phyloP scores from a whole-genome alignment of 2,113 vertebrate genomes.

The Malurus melanocephalus region DNA sequence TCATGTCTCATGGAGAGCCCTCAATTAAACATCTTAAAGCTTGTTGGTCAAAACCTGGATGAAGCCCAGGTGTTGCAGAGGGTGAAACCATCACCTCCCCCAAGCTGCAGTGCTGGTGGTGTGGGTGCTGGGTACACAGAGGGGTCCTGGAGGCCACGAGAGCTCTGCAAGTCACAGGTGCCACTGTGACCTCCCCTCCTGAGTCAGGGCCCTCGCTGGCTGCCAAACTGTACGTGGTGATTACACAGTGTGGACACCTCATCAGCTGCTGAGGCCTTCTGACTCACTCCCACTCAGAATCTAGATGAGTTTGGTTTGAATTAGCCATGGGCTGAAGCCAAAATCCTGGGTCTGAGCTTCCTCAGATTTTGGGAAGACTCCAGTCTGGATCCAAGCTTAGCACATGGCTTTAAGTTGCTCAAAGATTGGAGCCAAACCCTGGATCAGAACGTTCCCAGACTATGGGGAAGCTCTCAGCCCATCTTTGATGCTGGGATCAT shows the following conservation, averaged over 20 bases:
- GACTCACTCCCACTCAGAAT: slow-evolving; percentile 43
- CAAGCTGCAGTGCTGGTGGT: fast-evolving
- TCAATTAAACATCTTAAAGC: fast-evolving
- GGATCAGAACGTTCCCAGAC: slow-evolving; percentile 12
- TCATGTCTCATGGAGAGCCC: background rate
- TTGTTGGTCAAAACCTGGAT: background rate
- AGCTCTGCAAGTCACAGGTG: background rate
- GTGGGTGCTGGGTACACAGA: background rate
- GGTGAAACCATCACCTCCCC: background rate
- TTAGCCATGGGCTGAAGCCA: slow-evolving; percentile 27
- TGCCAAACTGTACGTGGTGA: background rate
- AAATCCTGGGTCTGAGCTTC: slow-evolving; percentile 38
- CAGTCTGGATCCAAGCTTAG: slow-evolving; percentile 32
- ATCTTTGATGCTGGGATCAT: background rate
- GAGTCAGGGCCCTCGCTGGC: background rate
- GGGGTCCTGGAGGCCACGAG: fast-evolving
- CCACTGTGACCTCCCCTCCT: background rate
- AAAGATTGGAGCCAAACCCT: background rate
- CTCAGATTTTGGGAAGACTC: slow-evolving; percentile 45
- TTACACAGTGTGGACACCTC: slow-evolving; percentile 23
- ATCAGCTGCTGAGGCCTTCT: slow-evolving; percentile 34
- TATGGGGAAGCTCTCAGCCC: background rate
- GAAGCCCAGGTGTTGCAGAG: background rate
- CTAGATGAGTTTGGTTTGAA: slow-evolving; percentile 49
- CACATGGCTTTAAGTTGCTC: background rate